Conservation (phyloP, 2,113 vertebrate genomes). For the Carassius auratus region DNA sequence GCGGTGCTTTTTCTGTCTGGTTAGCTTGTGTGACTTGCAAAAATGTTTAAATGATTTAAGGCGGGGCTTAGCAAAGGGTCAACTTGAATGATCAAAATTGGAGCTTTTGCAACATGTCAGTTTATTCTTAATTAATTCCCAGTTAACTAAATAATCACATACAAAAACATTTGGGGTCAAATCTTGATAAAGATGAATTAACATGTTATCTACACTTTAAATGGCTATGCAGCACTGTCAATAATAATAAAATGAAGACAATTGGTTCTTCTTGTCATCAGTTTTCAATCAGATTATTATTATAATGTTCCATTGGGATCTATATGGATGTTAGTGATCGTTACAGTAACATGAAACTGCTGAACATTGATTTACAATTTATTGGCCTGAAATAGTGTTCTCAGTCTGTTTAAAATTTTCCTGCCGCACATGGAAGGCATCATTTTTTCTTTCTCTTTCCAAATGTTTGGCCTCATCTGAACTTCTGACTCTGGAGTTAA, state of each 20-base stretch:
- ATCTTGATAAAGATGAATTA: background rate
- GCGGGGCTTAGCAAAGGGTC: background rate
- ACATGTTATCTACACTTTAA: background rate
- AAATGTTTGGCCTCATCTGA: constrained; percentile 32
- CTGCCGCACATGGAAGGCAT: constrained; percentile 3
- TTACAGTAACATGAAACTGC: constrained; percentile 11
- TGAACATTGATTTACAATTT: constrained; percentile 26
- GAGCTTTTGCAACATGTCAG: background rate
- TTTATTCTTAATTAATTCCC: background rate
- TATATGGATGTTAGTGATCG: too few relatives aligned
- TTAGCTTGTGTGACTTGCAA: too few relatives aligned
- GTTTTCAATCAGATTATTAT: background rate
- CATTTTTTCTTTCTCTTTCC: constrained; percentile 15
- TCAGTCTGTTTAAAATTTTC: background rate
- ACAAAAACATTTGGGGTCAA: background rate
- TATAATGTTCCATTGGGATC: background rate
- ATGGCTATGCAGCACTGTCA: background rate
- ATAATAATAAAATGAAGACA: background rate
- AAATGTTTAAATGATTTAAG: background rate
- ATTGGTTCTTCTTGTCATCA: too few relatives aligned
- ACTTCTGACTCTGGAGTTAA: constrained; percentile 44
- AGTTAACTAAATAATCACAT: background rate
- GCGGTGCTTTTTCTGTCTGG: too few relatives aligned
- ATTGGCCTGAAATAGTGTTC: constrained; percentile 19
- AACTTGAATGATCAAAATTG: background rate